Base-by-base conservation (phyloP, 2,888 invertebrate species). In the Papilio protenor region DNA sequence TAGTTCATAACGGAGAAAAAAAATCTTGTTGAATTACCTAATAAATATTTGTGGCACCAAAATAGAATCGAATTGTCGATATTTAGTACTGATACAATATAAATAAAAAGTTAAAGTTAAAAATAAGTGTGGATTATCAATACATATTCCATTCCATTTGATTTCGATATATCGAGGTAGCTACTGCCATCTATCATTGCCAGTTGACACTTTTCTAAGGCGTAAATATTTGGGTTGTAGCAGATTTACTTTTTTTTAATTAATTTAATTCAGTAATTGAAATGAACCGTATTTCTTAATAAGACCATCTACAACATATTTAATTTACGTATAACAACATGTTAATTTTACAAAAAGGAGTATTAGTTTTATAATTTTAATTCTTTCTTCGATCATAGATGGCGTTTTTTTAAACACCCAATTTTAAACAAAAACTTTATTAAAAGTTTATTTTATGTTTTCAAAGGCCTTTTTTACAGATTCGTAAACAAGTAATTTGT, bases 161-260 rank as follows among this genome's bases (percentile, higher is more conserved):
- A 33, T 40, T 40, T 40, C 11, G 6, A 57, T 11, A 57, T 8
- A 57, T 57, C 10, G 21, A 4, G 21, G 27, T 64, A 64, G 10
- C 33, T 64, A 64, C 33, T 64, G 64, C 64, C 64, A 64, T 64
- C 64, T 64, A 64, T 33, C 16, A 64, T 64, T 64, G 8, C 18
- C 8, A 18, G 1, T 64, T 64, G 2, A 64, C 18, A 33, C 33
- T 8, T 16, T 27, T 8, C 8, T 5, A 5, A n/a, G n/a, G 16
- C 12, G 3, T 61, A 40, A 2, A 10, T 57, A 11, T 21, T 57
- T 21, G 57, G 6, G 21, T 14, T 57, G 21, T 14, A 21, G 21
- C 10, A n/a, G 8, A 57, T 21, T 21, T 57, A 57, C 10, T 57
- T 10, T 57, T 57, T 21, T 57, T 1, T 49, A 14, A 49, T 49